These are phyloP conservation scores for Pipra filicauda DNA, from an alignment of 2,113 vertebrate genomes.

Conservation along the genomic window DNA sequence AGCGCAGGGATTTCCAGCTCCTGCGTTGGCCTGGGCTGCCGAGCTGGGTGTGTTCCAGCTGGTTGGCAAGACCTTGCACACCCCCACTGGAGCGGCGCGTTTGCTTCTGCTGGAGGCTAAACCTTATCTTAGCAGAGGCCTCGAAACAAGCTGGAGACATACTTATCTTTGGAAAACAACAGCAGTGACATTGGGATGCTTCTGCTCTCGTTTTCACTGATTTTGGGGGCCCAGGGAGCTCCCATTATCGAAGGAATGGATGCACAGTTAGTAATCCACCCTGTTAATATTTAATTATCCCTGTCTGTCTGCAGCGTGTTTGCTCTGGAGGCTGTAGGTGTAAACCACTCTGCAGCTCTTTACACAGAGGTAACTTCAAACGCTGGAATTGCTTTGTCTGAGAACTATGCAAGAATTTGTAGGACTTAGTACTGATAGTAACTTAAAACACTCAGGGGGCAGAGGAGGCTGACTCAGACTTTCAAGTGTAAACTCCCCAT, in stretches of 20 bases:
- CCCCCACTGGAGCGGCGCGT: slow-evolving; percentile 9
- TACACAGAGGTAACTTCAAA: neutral
- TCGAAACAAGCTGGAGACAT: neutral
- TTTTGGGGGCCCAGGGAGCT: neutral
- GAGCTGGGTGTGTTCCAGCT: slow-evolving; percentile 50
- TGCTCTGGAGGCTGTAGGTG: neutral
- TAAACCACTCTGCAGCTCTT: neutral
- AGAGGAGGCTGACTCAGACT: neutral
- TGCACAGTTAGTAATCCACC: neutral
- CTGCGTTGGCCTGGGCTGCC: slow-evolving; percentile 5
- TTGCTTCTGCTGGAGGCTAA: slow-evolving; percentile 47
- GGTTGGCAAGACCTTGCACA: slow-evolving; percentile 38
- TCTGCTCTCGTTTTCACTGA: neutral
- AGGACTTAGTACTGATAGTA: neutral
- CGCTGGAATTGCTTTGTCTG: neutral
- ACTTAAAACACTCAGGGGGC: neutral
- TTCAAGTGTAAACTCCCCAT: neutral
- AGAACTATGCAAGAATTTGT: neutral
- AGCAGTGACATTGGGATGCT: neutral
- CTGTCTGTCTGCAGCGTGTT: neutral
- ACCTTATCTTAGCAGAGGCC: slow-evolving; percentile 47
- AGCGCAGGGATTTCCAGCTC: neutral
- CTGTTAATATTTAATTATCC: neutral
- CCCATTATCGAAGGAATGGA: neutral
- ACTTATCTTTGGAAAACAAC: slow-evolving; percentile 49